Evolutionary conservation across 2,888 invertebrate species (phyloP), one percentile per base, ranked within the genome.

Genomic region (Spialia ferax): DNA sequence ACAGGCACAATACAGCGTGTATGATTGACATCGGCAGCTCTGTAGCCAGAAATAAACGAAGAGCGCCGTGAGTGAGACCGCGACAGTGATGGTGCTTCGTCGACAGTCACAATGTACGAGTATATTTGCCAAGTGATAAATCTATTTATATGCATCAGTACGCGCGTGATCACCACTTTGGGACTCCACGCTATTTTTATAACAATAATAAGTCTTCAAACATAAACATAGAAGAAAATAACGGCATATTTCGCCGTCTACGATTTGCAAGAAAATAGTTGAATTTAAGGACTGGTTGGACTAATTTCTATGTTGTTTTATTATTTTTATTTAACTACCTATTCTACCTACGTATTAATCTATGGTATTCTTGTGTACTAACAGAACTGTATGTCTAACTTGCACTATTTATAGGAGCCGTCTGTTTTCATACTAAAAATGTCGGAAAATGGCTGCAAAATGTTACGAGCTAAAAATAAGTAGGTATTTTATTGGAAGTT

Each of bases 51-150:
- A 83, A 85, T 84, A 85, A 80, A 80, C 32, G 54, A 60, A 55
- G 50, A 61, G 57, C 23, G 22, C 42, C 15, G 15, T 15, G 11
- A 50, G 61, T 15, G 32, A 35, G 76, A 81, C 73, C 78, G 85
- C 84, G 87, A 87, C 87, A 86, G 82, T 79, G 65, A 65, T 57
- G 65, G 78, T 80, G 70, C 71, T 77, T 74, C 69, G 69, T 73
- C 68, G 77, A 79, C 75, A 74, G 57, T 77, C 77, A 75, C 77
- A 80, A 13, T 83, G 83, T 79, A 86, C 2, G 2, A 26, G 26
- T 8, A 8, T 86, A 82, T 86, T 84, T 92, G 93, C 92, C 93
- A 93, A 92, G 84, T 85, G 87, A 92, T 89, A 86, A 87, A 85
- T 75, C 80, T 93, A 92, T 87, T 84, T 86, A 84, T 91, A 89